phyloP scores from a whole-genome alignment of 2,797 vertebrate genomes.

The Streptopelia turtur region DNA sequence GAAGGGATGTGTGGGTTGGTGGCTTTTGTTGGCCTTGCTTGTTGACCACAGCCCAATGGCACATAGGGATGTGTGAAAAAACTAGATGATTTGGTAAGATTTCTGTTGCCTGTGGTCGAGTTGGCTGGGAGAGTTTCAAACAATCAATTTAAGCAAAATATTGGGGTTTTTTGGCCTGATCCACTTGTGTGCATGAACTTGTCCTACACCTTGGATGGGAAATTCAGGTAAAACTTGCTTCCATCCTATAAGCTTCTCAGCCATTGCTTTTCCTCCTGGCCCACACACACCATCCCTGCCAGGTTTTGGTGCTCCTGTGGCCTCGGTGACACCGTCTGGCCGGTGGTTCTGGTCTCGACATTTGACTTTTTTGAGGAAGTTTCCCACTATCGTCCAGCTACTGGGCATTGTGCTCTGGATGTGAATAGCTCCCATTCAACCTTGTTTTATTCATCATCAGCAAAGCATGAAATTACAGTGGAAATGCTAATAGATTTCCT shows the following conservation, averaged over 20 bases:
- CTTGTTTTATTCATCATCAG: conserved; percentile 73
- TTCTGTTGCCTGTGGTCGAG: neutral
- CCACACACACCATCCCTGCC: fast-evolving
- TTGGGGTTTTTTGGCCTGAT: fast-evolving
- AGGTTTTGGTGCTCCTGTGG: neutral
- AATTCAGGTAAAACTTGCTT: neutral
- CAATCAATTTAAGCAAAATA: neutral
- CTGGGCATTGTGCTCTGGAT: neutral
- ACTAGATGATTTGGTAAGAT: fast-evolving
- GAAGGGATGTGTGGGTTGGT: neutral
- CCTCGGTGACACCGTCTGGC: neutral
- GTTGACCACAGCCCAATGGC: neutral
- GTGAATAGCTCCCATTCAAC: conserved; percentile 63
- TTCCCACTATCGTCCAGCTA: neutral
- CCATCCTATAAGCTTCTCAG: neutral
- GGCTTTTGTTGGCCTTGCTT: neutral
- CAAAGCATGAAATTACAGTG: conserved; percentile 76
- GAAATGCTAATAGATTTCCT: conserved; percentile 69
- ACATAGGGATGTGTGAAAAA: neutral
- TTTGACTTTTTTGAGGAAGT: neutral
- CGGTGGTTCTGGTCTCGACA: neutral
- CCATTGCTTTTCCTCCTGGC: neutral
- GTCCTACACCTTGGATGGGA: neutral
- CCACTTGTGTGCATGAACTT: neutral
- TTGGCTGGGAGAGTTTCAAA: neutral